A percentile compares a stretch with the other conserved stretches of the same genome.
Conservation (phyloP, 2,888 invertebrate species). For the Ametastegia equiseti region DNA sequence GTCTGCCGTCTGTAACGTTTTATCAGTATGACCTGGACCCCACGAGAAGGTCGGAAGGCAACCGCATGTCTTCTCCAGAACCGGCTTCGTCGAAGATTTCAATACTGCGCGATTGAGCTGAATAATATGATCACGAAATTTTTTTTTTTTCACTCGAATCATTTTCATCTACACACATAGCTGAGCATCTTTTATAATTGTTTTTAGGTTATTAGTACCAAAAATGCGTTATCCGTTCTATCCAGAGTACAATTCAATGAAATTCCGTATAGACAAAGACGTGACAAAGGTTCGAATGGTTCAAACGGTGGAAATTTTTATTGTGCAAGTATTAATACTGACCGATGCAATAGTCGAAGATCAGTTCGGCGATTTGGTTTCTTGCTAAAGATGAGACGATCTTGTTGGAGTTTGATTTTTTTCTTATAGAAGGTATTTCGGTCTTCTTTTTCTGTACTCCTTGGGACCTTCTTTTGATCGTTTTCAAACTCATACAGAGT, state of each 20-base stretch:
- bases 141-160: background rate
- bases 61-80: slow-evolving; percentile 2
- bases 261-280: too few relatives aligned
- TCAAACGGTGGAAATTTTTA: background rate
- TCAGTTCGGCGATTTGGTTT: slow-evolving; percentile 59
- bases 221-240: background rate
- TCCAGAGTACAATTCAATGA: background rate
- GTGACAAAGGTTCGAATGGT: background rate
- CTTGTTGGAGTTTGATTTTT: slow-evolving; percentile 3
- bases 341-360: slow-evolving; percentile 66
- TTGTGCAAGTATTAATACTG: slow-evolving; percentile 50
- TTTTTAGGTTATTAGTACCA: background rate
- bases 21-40: slow-evolving; percentile 47
- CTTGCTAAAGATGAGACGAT: too few relatives aligned
- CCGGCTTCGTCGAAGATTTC: background rate
- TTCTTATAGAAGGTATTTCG: background rate
- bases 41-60: slow-evolving; percentile 46
- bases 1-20: slow-evolving; percentile 36
- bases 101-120: background rate
- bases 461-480: slow-evolving; percentile 41
- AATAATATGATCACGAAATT: background rate
- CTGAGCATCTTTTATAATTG: background rate
- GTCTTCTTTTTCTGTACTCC: slow-evolving; percentile 37
- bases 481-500: slow-evolving; percentile 62
- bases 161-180: background rate